phyloP scores from a whole-genome alignment of 1,140 invertebrate genomes.

The Stegodyphus dumicola region DNA sequence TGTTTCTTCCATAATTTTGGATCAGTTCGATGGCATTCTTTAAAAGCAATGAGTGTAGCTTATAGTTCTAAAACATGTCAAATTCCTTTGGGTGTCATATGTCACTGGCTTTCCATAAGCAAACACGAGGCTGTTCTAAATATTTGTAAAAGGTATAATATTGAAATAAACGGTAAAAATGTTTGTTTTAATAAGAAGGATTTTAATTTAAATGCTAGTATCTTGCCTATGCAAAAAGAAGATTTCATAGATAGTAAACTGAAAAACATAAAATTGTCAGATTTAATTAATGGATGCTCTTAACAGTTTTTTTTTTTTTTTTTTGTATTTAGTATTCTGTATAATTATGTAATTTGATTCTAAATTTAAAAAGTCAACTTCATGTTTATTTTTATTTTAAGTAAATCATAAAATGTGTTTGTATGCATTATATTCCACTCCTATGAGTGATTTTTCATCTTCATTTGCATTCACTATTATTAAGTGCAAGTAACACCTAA shows the following conservation, averaged over 20 bases:
- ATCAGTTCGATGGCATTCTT: background rate
- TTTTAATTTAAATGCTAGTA: background rate
- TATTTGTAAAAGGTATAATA: slow-evolving; percentile 34
- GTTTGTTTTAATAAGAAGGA: slow-evolving; percentile 37
- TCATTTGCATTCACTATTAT: too few relatives aligned
- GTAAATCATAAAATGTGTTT: too few relatives aligned
- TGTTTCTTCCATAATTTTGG: slow-evolving; percentile 21
- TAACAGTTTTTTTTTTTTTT: background rate
- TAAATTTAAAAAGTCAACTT: too few relatives aligned
- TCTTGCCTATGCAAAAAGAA: slow-evolving; percentile 4
- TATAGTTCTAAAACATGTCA: slow-evolving; percentile 29
- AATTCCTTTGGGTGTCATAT: slow-evolving; percentile 14
- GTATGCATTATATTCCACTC: too few relatives aligned
- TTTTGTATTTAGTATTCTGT: too few relatives aligned
- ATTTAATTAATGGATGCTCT: slow-evolving; percentile 26
- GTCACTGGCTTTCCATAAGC: slow-evolving; percentile 14
- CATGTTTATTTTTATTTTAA: too few relatives aligned
- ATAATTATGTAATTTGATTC: too few relatives aligned
- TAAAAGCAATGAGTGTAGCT: slow-evolving; percentile 12
- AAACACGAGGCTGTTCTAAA: background rate
- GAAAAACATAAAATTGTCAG: background rate
- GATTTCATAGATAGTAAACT: slow-evolving; percentile 20
- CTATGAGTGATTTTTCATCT: too few relatives aligned
- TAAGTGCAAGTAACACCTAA: too few relatives aligned
- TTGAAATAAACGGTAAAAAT: slow-evolving; percentile 3